Conservation (phyloP, 2,113 vertebrate species). For the Neoarius graeffei region DNA sequence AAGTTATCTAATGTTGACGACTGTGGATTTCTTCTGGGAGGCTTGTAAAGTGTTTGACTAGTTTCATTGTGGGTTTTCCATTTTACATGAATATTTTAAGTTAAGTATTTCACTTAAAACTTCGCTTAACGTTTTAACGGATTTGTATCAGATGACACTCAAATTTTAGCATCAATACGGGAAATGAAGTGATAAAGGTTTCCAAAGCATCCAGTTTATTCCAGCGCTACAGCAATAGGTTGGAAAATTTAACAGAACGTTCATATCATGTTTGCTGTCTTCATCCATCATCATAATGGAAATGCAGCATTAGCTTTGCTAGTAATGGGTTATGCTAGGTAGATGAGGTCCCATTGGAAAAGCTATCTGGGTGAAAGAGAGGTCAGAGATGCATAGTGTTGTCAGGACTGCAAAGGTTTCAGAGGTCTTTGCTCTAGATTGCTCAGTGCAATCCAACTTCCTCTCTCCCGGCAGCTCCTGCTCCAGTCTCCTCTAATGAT, state of each 20-base stretch:
- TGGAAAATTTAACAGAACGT: not conserved
- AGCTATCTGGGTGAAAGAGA: not conserved
- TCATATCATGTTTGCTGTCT: not conserved
- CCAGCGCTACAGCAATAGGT: not conserved
- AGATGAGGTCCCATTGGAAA: slow-evolving; percentile 16
- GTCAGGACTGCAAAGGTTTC: slow-evolving; percentile 15
- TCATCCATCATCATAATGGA: slow-evolving; percentile 11
- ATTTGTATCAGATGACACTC: not conserved
- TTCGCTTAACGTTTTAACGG: not conserved
- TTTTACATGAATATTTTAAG: not conserved
- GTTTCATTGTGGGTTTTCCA: not conserved
- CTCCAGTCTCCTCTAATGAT: slow-evolving; percentile 44
- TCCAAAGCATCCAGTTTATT: not conserved
- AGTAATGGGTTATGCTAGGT: not conserved
- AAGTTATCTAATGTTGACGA: not conserved
- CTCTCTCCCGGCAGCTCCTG: not conserved
- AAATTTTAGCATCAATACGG: not conserved
- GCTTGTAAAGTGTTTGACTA: not conserved
- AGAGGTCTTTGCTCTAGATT: slow-evolving; percentile 8
- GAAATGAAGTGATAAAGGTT: not conserved
- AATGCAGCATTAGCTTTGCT: slow-evolving; percentile 11
- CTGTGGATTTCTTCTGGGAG: not conserved
- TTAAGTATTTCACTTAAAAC: not conserved
- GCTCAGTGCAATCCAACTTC: slow-evolving; percentile 27
- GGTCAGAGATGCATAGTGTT: not conserved